Percentiles rank a stretch among this genome's conserved stretches.
phyloP scores from a whole-genome alignment of 2,888 invertebrate species.

The Aspidiotus rigidus region DNA sequence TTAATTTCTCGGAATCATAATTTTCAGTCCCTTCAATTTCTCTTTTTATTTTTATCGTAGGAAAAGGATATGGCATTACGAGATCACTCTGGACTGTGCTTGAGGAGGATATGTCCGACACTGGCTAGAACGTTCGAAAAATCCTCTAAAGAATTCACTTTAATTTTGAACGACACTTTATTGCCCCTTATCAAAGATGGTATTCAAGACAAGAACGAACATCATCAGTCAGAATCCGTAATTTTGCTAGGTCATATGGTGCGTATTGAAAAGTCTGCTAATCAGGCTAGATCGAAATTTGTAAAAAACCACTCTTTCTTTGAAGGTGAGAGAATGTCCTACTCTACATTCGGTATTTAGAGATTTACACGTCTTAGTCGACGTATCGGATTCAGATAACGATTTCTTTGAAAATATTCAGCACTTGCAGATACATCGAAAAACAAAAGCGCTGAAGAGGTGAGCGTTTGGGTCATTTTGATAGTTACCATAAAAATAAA shows the following conservation, averaged over 20 bases:
- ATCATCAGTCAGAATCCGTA: constrained; percentile 68
- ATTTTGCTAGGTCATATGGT: constrained; percentile 64
- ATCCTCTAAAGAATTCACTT: constrained; percentile 51
- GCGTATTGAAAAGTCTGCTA: constrained; percentile 33
- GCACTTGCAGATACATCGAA: constrained; percentile 77
- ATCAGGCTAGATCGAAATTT: no score
- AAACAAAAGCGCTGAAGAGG: constrained; percentile 70
- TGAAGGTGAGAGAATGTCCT: constrained; percentile 59
- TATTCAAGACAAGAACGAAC: constrained; percentile 60
- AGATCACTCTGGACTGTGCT: constrained; percentile 65
- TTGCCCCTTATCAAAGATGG: constrained; percentile 62
- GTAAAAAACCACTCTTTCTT: not conserved
- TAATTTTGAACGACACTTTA: constrained; percentile 63
- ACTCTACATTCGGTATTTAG: constrained; percentile 59
- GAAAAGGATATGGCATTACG: constrained; percentile 75
- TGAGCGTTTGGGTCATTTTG: constrained; percentile 34
- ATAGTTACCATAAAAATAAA: not conserved
- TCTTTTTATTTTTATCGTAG: constrained; percentile 41
- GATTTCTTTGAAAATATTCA: constrained; percentile 92
- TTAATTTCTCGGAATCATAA: not conserved
- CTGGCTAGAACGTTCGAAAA: constrained; percentile 46
- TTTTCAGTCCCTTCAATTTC: not conserved
- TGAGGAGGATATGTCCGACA: constrained; percentile 57
- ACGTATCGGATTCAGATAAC: constrained; percentile 66
- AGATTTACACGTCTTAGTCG: constrained; percentile 59